These are phyloP conservation scores for Eulemur rufifrons DNA, from an alignment of 2,113 vertebrate species.

Conservation along the genomic window DNA sequence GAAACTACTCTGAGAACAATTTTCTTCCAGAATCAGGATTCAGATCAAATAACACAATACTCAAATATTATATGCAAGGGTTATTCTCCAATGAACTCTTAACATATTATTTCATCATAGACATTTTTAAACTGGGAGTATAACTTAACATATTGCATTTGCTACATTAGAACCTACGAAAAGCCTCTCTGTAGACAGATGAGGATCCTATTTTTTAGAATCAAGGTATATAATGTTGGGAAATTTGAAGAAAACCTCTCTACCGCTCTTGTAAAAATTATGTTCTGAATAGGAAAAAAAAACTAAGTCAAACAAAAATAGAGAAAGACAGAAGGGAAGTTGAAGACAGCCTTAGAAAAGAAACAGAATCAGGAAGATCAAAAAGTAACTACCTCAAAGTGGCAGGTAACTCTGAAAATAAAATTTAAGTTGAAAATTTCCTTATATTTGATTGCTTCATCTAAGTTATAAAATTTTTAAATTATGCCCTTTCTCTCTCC, in stretches of 20 bases:
- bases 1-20: background rate
- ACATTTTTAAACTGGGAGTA: slow-evolving; percentile 41
- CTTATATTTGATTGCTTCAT: slow-evolving; percentile 43
- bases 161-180: slow-evolving; percentile 19
- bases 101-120: slow-evolving; percentile 45
- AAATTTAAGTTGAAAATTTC: slow-evolving; percentile 33
- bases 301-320: slow-evolving; percentile 30
- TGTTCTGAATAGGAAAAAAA: slow-evolving; percentile 6
- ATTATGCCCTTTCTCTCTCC: background rate
- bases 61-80: background rate
- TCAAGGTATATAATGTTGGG: background rate
- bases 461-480: slow-evolving; percentile 24
- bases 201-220: slow-evolving; percentile 21
- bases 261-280: slow-evolving; percentile 20
- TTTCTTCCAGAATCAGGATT: slow-evolving; percentile 22
- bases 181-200: background rate
- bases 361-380: slow-evolving; percentile 5
- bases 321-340: slow-evolving; percentile 35
- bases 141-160: slow-evolving; percentile 37
- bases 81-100: slow-evolving; percentile 48
- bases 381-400: background rate
- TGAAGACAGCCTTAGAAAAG: slow-evolving; percentile 30
- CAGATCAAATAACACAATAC: slow-evolving; percentile 23
- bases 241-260: slow-evolving; percentile 26
- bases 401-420: slow-evolving; percentile 17